Percentiles rank a stretch among this genome's conserved stretches.
These are phyloP conservation scores for Neoniphon sammara DNA, from an alignment of 2,797 vertebrate species.

Conservation along the genomic window DNA sequence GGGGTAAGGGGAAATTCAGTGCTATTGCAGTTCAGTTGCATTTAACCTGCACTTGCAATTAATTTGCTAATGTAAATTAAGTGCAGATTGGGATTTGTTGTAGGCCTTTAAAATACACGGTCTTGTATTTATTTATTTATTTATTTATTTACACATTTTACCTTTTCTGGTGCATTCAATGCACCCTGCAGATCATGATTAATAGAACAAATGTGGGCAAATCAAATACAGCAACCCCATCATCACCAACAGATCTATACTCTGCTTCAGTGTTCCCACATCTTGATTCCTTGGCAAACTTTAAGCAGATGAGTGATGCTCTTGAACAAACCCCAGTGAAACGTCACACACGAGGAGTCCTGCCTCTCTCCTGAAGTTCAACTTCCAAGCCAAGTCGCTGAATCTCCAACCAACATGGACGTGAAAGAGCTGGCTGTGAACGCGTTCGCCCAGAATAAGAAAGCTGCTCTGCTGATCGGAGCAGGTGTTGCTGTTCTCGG, in stretches of 20 bases:
- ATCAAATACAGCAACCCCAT: too few species aligned
- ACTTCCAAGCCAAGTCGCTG: neutral
- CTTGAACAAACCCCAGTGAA: constrained; percentile 15
- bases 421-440: constrained; percentile 7
- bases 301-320: neutral
- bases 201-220: neutral
- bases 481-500: constrained; percentile 69
- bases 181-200: neutral
- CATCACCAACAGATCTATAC: too few species aligned
- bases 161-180: neutral
- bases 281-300: too few species aligned
- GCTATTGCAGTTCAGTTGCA: too few species aligned
- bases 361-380: constrained; percentile 32
- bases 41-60: too few species aligned
- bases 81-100: neutral
- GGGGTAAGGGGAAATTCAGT: too few species aligned
- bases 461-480: constrained; percentile 52
- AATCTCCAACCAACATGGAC: constrained; percentile 62
- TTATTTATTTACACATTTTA: too few species aligned
- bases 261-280: too few species aligned
- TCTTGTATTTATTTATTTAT: too few species aligned
- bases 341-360: constrained; percentile 19
- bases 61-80: neutral
- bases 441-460: constrained; percentile 48
- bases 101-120: neutral